Evolutionary conservation across 2,888 invertebrate species (phyloP).

Genomic region (Zaprionus lineosus): DNA sequence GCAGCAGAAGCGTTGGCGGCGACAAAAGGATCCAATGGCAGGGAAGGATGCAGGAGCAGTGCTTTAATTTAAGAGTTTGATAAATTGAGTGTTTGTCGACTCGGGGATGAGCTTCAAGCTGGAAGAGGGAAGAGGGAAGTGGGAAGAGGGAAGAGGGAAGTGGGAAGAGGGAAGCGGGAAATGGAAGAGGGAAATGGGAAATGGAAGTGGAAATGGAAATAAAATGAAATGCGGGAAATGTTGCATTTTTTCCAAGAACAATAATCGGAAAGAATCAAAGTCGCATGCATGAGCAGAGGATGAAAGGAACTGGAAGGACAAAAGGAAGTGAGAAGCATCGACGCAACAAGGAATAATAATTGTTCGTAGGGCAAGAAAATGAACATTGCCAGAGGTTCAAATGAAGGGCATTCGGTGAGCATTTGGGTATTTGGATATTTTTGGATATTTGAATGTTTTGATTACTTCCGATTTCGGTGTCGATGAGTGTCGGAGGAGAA

Average conservation of each 20-base stretch:
- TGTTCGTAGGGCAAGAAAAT: slow-evolving; percentile 39
- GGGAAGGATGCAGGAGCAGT: neutral
- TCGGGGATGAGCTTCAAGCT: too few relatives aligned
- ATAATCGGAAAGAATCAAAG: too few relatives aligned
- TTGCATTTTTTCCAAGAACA: too few relatives aligned
- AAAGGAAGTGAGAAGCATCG: neutral
- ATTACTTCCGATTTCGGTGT: slow-evolving; percentile 68
- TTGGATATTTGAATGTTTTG: slow-evolving; percentile 39
- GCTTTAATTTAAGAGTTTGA: slow-evolving; percentile 66
- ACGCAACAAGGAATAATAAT: slow-evolving; percentile 28
- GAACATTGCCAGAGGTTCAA: slow-evolving; percentile 48
- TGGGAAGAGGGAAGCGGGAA: slow-evolving; percentile 14
- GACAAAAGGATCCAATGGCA: too few relatives aligned
- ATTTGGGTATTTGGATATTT: too few relatives aligned
- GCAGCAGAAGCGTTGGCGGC: neutral
- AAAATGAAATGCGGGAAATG: slow-evolving; percentile 6
- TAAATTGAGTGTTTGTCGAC: slow-evolving; percentile 72
- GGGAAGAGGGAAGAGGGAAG: neutral
- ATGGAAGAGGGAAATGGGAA: slow-evolving; percentile 2
- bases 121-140: neutral
- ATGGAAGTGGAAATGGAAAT: neutral
- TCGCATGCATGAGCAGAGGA: too few relatives aligned
- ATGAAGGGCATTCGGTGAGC: slow-evolving; percentile 19
- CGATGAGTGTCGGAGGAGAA: too few relatives aligned
- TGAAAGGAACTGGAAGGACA: neutral